These are phyloP conservation scores for Brachyalestes nurse DNA, from an alignment of 2,797 vertebrate species.

Conservation along the genomic window DNA sequence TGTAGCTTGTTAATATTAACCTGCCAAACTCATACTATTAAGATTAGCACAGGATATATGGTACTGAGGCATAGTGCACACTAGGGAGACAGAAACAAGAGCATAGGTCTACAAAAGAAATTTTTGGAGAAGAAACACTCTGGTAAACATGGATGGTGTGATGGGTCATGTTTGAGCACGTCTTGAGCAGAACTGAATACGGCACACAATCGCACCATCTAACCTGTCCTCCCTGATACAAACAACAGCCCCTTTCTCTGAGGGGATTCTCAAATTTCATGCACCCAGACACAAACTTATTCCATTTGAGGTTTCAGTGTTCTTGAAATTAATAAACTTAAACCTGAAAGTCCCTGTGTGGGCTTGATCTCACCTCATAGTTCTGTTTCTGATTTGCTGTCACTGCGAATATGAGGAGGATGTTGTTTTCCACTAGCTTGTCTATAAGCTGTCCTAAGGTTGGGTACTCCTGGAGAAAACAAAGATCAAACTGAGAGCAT, in stretches of 20 bases:
- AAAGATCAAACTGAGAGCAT: conserved; percentile 17
- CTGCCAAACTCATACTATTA: too few species aligned
- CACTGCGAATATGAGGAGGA: conserved; percentile 95
- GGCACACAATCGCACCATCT: conserved; percentile 54
- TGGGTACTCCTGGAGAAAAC: conserved; percentile 88
- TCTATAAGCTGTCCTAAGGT: conserved; percentile 94
- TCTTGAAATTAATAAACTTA: conserved; percentile 16
- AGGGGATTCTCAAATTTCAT: neutral
- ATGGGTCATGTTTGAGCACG: conserved; percentile 68
- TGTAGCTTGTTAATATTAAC: too few species aligned
- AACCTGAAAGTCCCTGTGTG: conserved; percentile 22
- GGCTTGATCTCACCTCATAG: conserved; percentile 85
- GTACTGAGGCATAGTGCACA: neutral
- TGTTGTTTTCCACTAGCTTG: conserved; percentile 95
- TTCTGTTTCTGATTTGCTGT: conserved; percentile 81
- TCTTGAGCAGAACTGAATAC: conserved; percentile 48
- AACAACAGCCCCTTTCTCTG: conserved; percentile 29
- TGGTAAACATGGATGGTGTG: conserved; percentile 24
- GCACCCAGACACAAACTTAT: neutral
- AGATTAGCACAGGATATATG: too few species aligned
- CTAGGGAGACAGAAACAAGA: neutral
- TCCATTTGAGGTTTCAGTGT: conserved; percentile 8
- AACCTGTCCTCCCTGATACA: conserved; percentile 51
- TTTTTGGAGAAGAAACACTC: conserved; percentile 17
- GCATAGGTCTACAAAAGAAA: neutral